Evolutionary conservation across 2,888 invertebrate species (phyloP).

Genomic region (Liopterus haemorrhoidalis): DNA sequence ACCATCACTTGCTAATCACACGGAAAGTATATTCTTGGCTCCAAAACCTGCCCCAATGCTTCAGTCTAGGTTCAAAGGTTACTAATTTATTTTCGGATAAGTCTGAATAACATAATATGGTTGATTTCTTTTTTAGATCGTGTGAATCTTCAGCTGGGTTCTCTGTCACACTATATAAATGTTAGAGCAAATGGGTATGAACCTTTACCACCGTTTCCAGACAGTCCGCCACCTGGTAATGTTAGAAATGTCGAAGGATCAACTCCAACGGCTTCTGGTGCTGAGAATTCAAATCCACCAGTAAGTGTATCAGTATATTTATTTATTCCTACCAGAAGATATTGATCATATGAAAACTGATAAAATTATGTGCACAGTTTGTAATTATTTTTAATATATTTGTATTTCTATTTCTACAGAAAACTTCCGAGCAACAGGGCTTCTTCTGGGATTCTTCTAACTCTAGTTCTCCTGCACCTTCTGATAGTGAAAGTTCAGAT

Average conservation of each 20-base stretch:
- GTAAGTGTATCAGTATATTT: conserved; percentile 30
- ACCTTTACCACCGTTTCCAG: conserved; percentile 79
- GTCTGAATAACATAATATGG: conserved; percentile 3
- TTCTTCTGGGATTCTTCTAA: too few relatives aligned
- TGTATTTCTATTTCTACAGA: too few relatives aligned
- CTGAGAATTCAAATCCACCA: conserved; percentile 37
- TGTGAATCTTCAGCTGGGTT: conserved; percentile 86
- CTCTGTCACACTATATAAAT: conserved; percentile 91
- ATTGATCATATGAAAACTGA: too few relatives aligned
- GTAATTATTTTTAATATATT: too few relatives aligned
- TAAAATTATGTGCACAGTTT: too few relatives aligned
- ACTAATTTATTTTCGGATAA: conserved; percentile 23
- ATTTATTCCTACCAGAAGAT: too few relatives aligned
- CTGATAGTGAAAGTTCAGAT: too few relatives aligned
- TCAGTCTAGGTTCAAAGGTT: conserved; percentile 76
- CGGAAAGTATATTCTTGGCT: conserved; percentile 80
- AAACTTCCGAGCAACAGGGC: too few relatives aligned
- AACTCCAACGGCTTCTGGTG: too few relatives aligned
- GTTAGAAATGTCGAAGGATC: conserved; percentile 75
- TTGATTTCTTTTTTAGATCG: conserved; percentile 53
- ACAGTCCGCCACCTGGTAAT: conserved; percentile 63
- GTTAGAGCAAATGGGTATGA: conserved; percentile 80
- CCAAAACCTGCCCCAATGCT: conserved; percentile 91
- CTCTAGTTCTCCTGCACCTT: too few relatives aligned
- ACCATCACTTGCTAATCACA: conserved; percentile 56